phyloP scores from a whole-genome alignment of 2,888 invertebrate genomes.

The Helicoverpa assulta region DNA sequence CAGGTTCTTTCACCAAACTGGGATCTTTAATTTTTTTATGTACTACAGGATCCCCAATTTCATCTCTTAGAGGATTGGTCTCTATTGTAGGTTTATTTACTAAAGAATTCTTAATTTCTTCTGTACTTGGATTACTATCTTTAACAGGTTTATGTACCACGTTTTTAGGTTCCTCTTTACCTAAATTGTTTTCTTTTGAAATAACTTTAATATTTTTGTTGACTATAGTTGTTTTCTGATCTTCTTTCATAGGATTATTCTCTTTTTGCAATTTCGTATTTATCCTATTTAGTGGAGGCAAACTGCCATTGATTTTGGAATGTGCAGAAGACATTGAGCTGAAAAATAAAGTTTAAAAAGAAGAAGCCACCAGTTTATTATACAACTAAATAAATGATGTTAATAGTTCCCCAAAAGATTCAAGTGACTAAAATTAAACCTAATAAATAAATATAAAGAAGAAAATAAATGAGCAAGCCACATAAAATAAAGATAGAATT shows the following conservation, averaged over 20 bases:
- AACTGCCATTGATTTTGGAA: conserved; percentile 74
- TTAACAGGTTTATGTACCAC: conserved; percentile 70
- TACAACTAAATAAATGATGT: conserved; percentile 36
- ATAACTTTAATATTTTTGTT: conserved; percentile 45
- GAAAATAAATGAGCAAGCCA: conserved; percentile 16
- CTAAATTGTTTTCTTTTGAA: conserved; percentile 81
- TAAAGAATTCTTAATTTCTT: conserved; percentile 63
- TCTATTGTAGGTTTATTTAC: conserved; percentile 74
- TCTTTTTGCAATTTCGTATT: conserved; percentile 81
- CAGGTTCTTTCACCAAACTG: conserved; percentile 4
- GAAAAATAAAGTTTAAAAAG: conserved; percentile 68
- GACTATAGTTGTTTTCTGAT: conserved; percentile 43
- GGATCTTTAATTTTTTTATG: background rate
- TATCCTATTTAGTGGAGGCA: conserved; percentile 60
- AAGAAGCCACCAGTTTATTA: conserved; percentile 52
- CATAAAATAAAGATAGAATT: conserved; percentile 16
- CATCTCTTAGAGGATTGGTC: conserved; percentile 64
- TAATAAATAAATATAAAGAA: conserved; percentile 28
- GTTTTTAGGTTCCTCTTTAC: conserved; percentile 68
- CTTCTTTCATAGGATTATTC: conserved; percentile 78
- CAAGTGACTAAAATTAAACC: conserved; percentile 7
- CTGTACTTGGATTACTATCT: conserved; percentile 76
- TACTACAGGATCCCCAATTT: conserved; percentile 63
- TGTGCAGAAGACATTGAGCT: conserved; percentile 78
- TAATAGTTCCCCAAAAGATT: conserved; percentile 26